phyloP scores from a whole-genome alignment of 2,888 invertebrate genomes.

The Ctenicera cuprea region DNA sequence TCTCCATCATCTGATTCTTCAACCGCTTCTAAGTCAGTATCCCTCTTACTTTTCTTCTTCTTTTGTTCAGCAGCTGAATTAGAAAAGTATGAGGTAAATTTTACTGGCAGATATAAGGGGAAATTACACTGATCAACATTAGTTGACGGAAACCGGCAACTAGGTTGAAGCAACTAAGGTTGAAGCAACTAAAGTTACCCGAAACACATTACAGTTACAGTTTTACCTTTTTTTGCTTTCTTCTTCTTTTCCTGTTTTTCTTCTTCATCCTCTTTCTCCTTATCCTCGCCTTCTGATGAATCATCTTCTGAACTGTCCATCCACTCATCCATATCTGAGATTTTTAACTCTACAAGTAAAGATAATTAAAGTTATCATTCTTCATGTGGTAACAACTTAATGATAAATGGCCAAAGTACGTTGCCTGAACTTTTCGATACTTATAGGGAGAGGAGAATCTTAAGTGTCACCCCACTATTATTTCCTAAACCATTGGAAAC shows the following conservation, averaged over 20 bases:
- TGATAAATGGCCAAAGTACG: too few relatives aligned
- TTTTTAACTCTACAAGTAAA: constrained; percentile 81
- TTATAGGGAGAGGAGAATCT: too few relatives aligned
- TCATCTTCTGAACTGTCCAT: constrained; percentile 87
- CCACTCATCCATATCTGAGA: constrained; percentile 97
- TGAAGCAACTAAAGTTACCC: too few relatives aligned
- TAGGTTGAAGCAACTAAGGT: too few relatives aligned
- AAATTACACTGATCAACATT: too few relatives aligned
- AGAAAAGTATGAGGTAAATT: not conserved
- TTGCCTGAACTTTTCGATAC: too few relatives aligned
- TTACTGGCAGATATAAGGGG: too few relatives aligned
- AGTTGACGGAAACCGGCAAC: too few relatives aligned
- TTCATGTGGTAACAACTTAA: too few relatives aligned
- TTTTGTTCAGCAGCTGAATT: constrained; percentile 69
- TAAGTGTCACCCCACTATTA: too few relatives aligned
- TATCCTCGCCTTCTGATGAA: constrained; percentile 83
- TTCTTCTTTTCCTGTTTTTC: constrained; percentile 80
- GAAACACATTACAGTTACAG: too few relatives aligned
- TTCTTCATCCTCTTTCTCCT: constrained; percentile 79
- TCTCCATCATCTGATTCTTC: constrained; percentile 99
- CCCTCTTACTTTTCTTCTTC: constrained; percentile 85
- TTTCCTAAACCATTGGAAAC: too few relatives aligned
- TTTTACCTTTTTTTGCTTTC: constrained; percentile 69
- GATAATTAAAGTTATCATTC: constrained; percentile 15
- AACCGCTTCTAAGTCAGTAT: constrained; percentile 91